phyloP scores from a whole-genome alignment of 2,888 invertebrate species.

The Drosophila quinaria region DNA sequence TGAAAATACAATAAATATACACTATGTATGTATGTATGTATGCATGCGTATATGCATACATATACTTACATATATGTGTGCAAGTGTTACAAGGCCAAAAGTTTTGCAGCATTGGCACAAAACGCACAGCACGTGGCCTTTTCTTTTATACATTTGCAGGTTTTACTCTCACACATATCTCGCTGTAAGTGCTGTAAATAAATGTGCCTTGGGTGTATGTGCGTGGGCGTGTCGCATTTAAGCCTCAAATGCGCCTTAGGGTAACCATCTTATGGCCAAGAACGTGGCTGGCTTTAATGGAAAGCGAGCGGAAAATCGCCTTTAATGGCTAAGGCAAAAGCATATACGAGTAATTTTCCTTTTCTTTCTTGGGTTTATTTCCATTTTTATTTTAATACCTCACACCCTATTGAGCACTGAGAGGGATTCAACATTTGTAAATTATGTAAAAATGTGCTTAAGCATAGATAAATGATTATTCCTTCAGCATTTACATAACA shows the following conservation, averaged over 20 bases:
- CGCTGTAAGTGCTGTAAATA: slow-evolving; percentile 11
- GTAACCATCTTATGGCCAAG: slow-evolving; percentile 65
- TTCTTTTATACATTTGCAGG: slow-evolving; percentile 73
- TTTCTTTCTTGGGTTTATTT: slow-evolving; percentile 3
- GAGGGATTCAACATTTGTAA: background rate
- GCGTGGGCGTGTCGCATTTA: slow-evolving; percentile 76
- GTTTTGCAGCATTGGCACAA: slow-evolving; percentile 78
- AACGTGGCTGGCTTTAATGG: slow-evolving; percentile 75
- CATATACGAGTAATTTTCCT: slow-evolving; percentile 35
- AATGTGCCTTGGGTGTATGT: slow-evolving; percentile 18
- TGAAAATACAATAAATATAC: slow-evolving; percentile 73
- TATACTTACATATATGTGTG: slow-evolving; percentile 28
- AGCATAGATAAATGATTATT: slow-evolving; percentile 7
- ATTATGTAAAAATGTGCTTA: slow-evolving; percentile 11
- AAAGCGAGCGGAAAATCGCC: slow-evolving; percentile 79
- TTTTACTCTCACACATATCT: slow-evolving; percentile 54
- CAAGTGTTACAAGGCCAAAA: slow-evolving; percentile 80
- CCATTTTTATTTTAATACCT: slow-evolving; percentile 22
- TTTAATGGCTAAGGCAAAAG: slow-evolving; percentile 61
- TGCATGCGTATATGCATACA: background rate
- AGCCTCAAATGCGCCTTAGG: slow-evolving; percentile 77
- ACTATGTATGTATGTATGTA: slow-evolving; percentile 12
- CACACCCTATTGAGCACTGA: slow-evolving; percentile 16
- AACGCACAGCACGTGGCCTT: slow-evolving; percentile 76
- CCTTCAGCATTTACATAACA: background rate